These are phyloP conservation scores for roundworm (Caenorhabditis elegans) DNA, from an alignment of 1,140 invertebrate genomes.

Conservation along the genomic window WBcel235 BX284606.5:15157501-15158000, in stretches of 20 bases:
- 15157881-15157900: neutral
- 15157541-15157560: neutral
- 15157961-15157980: too few relatives aligned
- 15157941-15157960: too few relatives aligned
- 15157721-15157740: neutral
- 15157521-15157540: neutral
- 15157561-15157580: constrained; percentile 7
- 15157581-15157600: too few relatives aligned
- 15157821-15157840: constrained; percentile 7
- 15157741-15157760: neutral
- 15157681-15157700: neutral
- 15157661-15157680: neutral
- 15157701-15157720: neutral
- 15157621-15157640: neutral
- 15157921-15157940: too few relatives aligned
- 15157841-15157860: neutral
- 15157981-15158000: too few relatives aligned
- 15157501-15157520: neutral
- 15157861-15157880: neutral
- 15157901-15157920: neutral
- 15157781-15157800: neutral
- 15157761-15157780: neutral
- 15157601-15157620: neutral
- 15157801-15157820: neutral
- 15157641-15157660: neutral